Percentiles rank a stretch among this genome's conserved stretches.
These are phyloP conservation scores for Patella depressa DNA, from an alignment of 2,888 invertebrate species.

Conservation along the genomic window DNA sequence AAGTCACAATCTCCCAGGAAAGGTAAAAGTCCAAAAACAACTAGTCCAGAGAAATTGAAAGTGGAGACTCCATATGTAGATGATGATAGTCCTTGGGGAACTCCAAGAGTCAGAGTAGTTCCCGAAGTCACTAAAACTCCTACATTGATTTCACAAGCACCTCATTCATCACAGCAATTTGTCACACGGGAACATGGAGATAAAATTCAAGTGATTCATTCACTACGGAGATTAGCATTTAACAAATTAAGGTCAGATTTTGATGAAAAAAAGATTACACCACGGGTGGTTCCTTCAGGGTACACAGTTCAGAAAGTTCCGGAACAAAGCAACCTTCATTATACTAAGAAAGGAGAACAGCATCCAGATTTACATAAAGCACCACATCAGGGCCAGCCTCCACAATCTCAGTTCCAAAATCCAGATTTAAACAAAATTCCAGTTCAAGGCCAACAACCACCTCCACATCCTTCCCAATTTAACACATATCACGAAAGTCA, in stretches of 20 bases:
- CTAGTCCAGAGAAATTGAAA: neutral
- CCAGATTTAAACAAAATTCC: too few species aligned
- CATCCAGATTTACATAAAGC: too few species aligned
- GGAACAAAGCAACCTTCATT: neutral
- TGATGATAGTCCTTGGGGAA: conserved; percentile 5
- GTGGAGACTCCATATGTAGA: neutral
- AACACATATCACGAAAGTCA: too few species aligned
- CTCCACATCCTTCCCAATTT: too few species aligned
- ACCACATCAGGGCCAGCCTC: too few species aligned
- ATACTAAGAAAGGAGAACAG: too few species aligned
- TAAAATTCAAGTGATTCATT: neutral
- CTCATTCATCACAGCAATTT: neutral
- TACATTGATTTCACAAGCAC: neutral
- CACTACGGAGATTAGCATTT: neutral
- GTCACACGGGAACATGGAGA: neutral
- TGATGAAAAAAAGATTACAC: neutral
- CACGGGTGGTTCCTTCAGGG: neutral
- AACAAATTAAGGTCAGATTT: conserved; percentile 3
- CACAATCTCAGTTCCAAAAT: too few species aligned
- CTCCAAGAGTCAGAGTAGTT: neutral
- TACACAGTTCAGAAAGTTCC: conserved; percentile 1
- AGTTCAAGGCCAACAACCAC: too few species aligned
- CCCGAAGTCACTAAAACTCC: neutral
- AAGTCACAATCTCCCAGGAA: neutral
- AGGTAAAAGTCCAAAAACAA: neutral